phyloP scores from a whole-genome alignment of 2,113 vertebrate species.

The Pomatorhinus ruficollis region DNA sequence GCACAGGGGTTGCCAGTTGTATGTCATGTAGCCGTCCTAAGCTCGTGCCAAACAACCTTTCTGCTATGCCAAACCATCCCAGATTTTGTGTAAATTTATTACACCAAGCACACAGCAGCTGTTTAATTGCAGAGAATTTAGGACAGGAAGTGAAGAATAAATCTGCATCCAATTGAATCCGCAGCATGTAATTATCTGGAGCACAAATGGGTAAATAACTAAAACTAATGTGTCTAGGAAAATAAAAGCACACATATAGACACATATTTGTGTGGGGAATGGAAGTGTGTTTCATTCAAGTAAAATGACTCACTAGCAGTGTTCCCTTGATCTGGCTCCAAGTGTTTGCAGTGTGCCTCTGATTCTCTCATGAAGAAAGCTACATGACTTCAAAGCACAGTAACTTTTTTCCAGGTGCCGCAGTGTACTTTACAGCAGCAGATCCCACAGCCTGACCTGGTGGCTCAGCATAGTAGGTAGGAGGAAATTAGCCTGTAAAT shows the following conservation, averaged over 20 bases:
- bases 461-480: not conserved
- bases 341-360: not conserved
- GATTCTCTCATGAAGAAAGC: not conserved
- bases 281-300: conserved; percentile 50
- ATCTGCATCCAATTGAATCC: conserved; percentile 69
- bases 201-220: conserved; percentile 71
- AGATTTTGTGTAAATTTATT: conserved; percentile 70
- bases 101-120: conserved; percentile 67
- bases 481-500: not conserved
- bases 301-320: conserved; percentile 40
- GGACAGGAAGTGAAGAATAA: conserved; percentile 73
- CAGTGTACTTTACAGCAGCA: not conserved
- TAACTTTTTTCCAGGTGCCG: conserved; percentile 45
- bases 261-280: conserved; percentile 60
- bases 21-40: not conserved
- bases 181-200: conserved; percentile 65
- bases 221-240: conserved; percentile 73
- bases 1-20: conserved; percentile 1
- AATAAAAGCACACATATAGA: conserved; percentile 71
- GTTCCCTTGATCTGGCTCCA: conserved; percentile 35
- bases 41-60: conserved; percentile 44
- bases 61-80: conserved; percentile 63
- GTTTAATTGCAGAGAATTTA: conserved; percentile 71
- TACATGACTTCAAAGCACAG: not conserved
- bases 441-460: not conserved